A percentile compares a stretch with the other conserved stretches of the same genome.
Evolutionary conservation across 2,113 vertebrate species (phyloP).

Genomic region (Amazona guildingii): DNA sequence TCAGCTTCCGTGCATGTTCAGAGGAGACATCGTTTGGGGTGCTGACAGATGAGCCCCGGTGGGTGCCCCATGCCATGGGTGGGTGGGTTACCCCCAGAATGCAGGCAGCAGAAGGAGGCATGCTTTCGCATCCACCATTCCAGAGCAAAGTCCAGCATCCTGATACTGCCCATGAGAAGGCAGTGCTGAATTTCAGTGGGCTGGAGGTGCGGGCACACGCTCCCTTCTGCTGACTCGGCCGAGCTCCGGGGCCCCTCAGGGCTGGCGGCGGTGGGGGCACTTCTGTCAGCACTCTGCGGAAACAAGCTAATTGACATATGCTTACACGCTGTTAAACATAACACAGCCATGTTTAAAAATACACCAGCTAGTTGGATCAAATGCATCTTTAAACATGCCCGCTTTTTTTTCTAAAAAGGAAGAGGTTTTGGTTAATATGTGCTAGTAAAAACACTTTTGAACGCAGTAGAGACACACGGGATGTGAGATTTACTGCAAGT

Average conservation of each 20-base stretch:
- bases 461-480: not conserved
- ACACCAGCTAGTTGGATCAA: slow-evolving; percentile 31
- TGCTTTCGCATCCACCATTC: rapidly evolving
- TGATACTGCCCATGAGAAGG: not conserved
- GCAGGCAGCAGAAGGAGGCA: not conserved
- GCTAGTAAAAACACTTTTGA: slow-evolving; percentile 10
- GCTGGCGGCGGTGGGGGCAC: not conserved
- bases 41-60: not conserved
- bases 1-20: not conserved
- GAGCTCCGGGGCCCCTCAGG: not conserved
- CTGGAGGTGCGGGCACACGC: not conserved
- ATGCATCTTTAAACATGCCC: slow-evolving; percentile 19
- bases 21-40: not conserved
- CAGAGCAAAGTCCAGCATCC: not conserved
- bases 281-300: slow-evolving; percentile 30
- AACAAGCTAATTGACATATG: slow-evolving; percentile 46
- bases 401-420: not conserved
- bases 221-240: not conserved
- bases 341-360: slow-evolving; percentile 48
- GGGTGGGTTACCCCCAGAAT: not conserved
- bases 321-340: slow-evolving; percentile 56
- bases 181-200: not conserved
- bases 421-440: slow-evolving; percentile 7
- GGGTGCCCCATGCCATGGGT: rapidly evolving
- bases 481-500: not conserved